phyloP scores from a whole-genome alignment of 92 coral and sea anemone genomes.

The Zoanthus gigantus region DNA sequence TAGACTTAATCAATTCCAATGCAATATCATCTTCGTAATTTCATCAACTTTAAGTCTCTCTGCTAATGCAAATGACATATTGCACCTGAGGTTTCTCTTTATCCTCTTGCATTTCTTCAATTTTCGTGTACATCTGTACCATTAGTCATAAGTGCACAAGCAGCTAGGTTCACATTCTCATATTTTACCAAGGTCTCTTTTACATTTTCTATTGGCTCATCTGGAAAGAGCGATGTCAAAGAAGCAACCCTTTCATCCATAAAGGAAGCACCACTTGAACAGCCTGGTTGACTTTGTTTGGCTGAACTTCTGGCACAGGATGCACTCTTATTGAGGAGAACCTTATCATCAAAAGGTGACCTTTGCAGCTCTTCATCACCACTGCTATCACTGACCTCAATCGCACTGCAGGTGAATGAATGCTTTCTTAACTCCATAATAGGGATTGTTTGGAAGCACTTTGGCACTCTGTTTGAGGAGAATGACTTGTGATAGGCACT shows the following conservation, averaged over 20 bases:
- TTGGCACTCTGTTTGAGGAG: slow-evolving; percentile 22
- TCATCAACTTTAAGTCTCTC: slow-evolving; percentile 23
- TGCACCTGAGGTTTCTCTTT: slow-evolving; percentile 15
- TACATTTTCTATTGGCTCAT: neutral
- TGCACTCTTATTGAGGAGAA: neutral
- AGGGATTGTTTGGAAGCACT: slow-evolving; percentile 11
- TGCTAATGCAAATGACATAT: slow-evolving; percentile 18
- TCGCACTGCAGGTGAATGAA: slow-evolving; percentile 13
- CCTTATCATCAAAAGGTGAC: slow-evolving; percentile 22
- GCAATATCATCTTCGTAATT: slow-evolving; percentile 31
- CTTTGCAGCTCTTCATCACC: slow-evolving; percentile 23
- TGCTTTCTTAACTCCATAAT: slow-evolving; percentile 23
- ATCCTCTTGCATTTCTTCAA: neutral
- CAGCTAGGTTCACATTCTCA: slow-evolving; percentile 23
- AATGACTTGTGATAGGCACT: slow-evolving; percentile 1
- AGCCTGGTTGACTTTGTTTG: slow-evolving; percentile 4
- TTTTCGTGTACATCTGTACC: slow-evolving; percentile 15
- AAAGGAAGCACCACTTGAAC: slow-evolving; percentile 21
- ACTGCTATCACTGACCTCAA: slow-evolving; percentile 6
- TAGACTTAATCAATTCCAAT: too few relatives aligned
- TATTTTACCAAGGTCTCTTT: slow-evolving; percentile 11
- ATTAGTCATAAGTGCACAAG: slow-evolving; percentile 13
- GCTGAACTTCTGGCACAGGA: slow-evolving; percentile 2
- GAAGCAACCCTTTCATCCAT: slow-evolving; percentile 24
- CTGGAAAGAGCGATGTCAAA: slow-evolving; percentile 7